phyloP scores from a whole-genome alignment of 2,113 vertebrate species.

The Gambusia holbrooki region DNA sequence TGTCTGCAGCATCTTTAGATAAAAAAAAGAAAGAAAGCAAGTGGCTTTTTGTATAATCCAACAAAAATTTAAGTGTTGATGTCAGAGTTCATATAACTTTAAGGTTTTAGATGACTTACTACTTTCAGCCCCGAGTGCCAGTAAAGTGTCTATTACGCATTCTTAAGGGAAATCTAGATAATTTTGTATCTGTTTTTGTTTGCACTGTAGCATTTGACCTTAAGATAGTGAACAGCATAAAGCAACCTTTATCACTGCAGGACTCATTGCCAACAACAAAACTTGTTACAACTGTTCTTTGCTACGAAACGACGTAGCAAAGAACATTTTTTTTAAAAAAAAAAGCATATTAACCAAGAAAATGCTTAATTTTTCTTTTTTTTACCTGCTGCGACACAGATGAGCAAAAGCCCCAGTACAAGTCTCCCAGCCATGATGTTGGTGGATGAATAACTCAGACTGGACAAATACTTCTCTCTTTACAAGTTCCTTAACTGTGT shows the following conservation, averaged over 20 bases:
- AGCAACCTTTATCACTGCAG: not conserved
- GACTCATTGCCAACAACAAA: not conserved
- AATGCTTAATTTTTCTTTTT: too few species aligned
- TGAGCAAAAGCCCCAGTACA: constrained; percentile 65
- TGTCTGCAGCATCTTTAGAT: constrained; percentile 51
- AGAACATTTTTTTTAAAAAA: too few species aligned
- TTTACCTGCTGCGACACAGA: constrained; percentile 67
- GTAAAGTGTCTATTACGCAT: not conserved
- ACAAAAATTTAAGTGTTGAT: not conserved
- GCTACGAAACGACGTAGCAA: not conserved
- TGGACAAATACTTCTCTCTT: constrained; percentile 20
- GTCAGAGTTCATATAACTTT: not conserved
- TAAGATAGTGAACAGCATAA: not conserved
- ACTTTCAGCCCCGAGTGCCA: not conserved
- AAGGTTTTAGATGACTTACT: not conserved
- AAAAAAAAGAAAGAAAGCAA: not conserved
- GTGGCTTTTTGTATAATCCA: not conserved
- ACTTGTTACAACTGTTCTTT: not conserved
- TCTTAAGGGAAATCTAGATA: not conserved
- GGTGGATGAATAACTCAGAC: constrained; percentile 46
- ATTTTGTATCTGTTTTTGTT: not conserved
- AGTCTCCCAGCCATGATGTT: constrained; percentile 54
- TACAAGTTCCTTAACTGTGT: not conserved
- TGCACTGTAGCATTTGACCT: not conserved
- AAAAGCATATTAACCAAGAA: not conserved